Evolutionary conservation across 2,113 vertebrate genomes (phyloP), one percentile per base, ranked within the genome.

Genomic region (Bos indicus): DNA sequence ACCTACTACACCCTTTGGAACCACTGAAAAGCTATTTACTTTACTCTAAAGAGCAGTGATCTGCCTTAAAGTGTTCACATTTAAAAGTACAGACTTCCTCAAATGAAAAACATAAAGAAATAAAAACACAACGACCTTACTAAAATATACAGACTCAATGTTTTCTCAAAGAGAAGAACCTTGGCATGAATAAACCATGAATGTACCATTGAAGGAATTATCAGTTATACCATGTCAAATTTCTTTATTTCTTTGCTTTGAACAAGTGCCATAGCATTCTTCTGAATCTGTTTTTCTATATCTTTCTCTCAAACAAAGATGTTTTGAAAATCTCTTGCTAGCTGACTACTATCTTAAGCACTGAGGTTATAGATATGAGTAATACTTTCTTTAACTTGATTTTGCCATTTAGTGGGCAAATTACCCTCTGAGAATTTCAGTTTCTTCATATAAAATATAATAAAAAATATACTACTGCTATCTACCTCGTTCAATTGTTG

Each of bases 51-150:
- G 92, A 90, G 59, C 83, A 90, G 71, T 97, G 85, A 94, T 97
- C 94, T 96, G 57, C 43, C 51, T 95, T 71, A 57, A 95, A 93
- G 74, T 96, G 80, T 87, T 97, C 82, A 93, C 91, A 82, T 95
- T 97, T 93, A 95, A 93, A 94, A 78, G 13, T 89, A 94, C n/a
- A 64, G 36, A 86, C 64, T 93, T 95, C 28, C 62, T 83, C 86
- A 96, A 98, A 93, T 64, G 36, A 96, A 97, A 94, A 88, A 94
- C 40, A 88, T 51, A 97, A 90, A 96, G 43, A 96, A 89, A 96
- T 84, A 97, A 96, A 96, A 97, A 78, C 80, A 87, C 10, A 91
- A 85, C 12, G 43, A 90, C 57, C 36, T 91, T 96, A 87, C 40
- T 96, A 87, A 92, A 97, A 92, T 71, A 95, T 16, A 97, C 9